These are phyloP conservation scores for Galerucella nymphaeae DNA, from an alignment of 2,888 invertebrate genomes.

Conservation along the genomic window DNA sequence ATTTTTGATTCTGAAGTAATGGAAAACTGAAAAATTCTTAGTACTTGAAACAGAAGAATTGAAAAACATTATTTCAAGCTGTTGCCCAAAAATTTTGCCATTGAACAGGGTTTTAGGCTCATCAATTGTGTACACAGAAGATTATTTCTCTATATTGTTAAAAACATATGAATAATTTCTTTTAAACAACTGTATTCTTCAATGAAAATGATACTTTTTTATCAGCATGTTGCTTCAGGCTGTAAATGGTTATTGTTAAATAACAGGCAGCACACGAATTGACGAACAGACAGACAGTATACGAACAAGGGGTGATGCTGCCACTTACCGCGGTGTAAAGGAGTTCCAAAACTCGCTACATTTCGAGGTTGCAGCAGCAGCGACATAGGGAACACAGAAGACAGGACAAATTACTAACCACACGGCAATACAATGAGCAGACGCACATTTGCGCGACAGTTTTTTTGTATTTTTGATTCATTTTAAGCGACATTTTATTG, in stretches of 20 bases:
- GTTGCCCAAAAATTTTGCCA: too few species aligned
- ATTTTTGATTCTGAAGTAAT: too few species aligned
- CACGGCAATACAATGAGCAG: conserved; percentile 58
- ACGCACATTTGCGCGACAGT: conserved; percentile 30
- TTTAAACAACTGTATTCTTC: conserved; percentile 22
- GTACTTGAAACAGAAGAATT: too few species aligned
- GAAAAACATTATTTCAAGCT: too few species aligned
- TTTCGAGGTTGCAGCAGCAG: conserved; percentile 65
- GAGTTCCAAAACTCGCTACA: conserved; percentile 98
- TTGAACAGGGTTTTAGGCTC: too few species aligned
- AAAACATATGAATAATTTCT: not conserved
- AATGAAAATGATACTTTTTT: conserved; percentile 21
- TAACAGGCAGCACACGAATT: conserved; percentile 65
- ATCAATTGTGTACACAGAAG: too few species aligned
- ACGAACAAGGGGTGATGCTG: conserved; percentile 67
- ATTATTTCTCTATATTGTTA: too few species aligned
- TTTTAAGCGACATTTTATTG: not conserved
- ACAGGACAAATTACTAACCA: conserved; percentile 67
- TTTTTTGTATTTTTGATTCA: too few species aligned
- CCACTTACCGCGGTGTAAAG: conserved; percentile 98
- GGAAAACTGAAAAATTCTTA: too few species aligned
- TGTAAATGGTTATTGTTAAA: conserved; percentile 28
- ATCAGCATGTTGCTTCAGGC: conserved; percentile 36
- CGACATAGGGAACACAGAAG: conserved; percentile 79
- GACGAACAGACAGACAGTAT: conserved; percentile 61